A percentile compares a stretch with the other conserved stretches of the same genome.
These are phyloP conservation scores for Oryctes rhinoceros DNA, from an alignment of 1,140 invertebrate species.

Conservation along the genomic window DNA sequence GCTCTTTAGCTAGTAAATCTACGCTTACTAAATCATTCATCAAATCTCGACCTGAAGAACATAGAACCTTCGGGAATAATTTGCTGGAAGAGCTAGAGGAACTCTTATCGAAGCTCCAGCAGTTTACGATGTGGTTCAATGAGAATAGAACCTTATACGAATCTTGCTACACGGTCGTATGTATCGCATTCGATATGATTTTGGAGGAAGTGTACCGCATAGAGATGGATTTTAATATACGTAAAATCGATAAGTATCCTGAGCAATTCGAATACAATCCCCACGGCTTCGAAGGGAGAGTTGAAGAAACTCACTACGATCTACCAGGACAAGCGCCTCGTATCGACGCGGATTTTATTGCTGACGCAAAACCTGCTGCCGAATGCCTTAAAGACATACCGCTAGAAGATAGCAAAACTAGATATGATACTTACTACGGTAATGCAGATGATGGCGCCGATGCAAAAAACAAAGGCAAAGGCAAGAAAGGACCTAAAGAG, in stretches of 20 bases:
- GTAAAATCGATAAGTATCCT: background rate
- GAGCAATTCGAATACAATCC: background rate
- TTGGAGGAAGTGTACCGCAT: background rate
- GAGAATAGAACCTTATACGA: background rate
- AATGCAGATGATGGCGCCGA: background rate
- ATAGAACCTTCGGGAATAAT: background rate
- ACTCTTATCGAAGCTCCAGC: slow-evolving; percentile 21
- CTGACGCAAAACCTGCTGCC: background rate
- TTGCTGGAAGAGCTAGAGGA: slow-evolving; percentile 19
- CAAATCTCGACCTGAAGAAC: background rate
- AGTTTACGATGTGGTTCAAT: slow-evolving; percentile 6
- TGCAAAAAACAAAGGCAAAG: background rate
- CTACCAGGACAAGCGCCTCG: background rate
- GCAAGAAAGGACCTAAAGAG: background rate
- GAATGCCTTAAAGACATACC: slow-evolving; percentile 37
- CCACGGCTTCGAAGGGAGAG: background rate
- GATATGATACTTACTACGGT: slow-evolving; percentile 10
- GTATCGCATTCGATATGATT: slow-evolving; percentile 3
- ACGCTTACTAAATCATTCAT: background rate
- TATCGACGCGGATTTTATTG: background rate
- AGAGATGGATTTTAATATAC: slow-evolving; percentile 2
- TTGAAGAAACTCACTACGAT: background rate
- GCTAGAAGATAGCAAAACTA: background rate
- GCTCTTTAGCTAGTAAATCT: background rate
- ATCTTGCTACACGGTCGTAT: slow-evolving; percentile 15